Evolutionary conservation across 2,797 vertebrate genomes (phyloP), one percentile per base, ranked within the genome.

Genomic region (Dicrostonyx torquatus): DNA sequence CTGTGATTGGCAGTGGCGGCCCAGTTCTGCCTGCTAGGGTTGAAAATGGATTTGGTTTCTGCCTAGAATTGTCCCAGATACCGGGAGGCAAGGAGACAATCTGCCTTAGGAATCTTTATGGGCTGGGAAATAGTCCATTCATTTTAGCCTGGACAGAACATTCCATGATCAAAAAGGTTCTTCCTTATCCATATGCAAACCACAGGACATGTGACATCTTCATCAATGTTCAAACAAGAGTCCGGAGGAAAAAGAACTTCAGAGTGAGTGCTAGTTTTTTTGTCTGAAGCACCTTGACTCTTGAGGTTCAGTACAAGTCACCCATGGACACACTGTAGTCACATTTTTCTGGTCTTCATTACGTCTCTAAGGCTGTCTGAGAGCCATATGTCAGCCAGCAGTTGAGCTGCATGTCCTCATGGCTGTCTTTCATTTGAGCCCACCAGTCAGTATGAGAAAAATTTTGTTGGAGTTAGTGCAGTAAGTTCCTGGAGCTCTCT

Each of bases 41-140:
- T 83, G 79, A 72, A 94, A 89, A 85, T 50, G 29, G 37, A 87
- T 60, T 87, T 34, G 6, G 20, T 89, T 93, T 95, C 80, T 94
- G 31, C 83, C 45, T 43, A 31, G 15, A 91, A 73, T 53, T 40
- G 85, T 62, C 24, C 20, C 34, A 43, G 18, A 64, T 94, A 34
- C 43, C 64, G 62, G 24, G 29, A 80, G 45, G 24, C 62, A 62
- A 58, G 26, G 72, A 80, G 75, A 66, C 66, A 76, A 48, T 86
- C 70, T 93, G 31, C 55, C 80, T 84, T 87, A 79, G 8, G 20
- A 70, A 37, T 87, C 45, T 34, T 68, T 78, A 55, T 8, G 18
- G n/a, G 20, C 80, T 89, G 55, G 77, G 62, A 87, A 89, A 22
- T 6, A 45, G 43, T 77, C 48, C 55, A 26, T 80, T n/a, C 40